These are phyloP conservation scores for Halcyon senegalensis DNA, from an alignment of 2,113 vertebrate genomes.

Conservation along the genomic window DNA sequence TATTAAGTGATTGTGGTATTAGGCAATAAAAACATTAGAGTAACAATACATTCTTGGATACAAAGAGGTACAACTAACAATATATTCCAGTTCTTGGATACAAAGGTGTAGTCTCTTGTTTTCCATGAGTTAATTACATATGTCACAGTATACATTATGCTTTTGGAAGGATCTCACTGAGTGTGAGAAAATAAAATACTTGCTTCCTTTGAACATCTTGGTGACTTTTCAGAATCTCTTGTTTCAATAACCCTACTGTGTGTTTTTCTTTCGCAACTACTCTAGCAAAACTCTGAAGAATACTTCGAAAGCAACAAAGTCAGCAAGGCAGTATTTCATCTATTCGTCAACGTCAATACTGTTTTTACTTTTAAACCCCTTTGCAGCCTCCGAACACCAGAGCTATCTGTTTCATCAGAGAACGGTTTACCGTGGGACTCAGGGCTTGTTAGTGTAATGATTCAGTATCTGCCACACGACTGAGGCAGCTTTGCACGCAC, in stretches of 20 bases:
- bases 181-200: not conserved
- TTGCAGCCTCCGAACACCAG: not conserved
- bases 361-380: conserved; percentile 9
- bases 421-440: not conserved
- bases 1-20: not conserved
- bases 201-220: conserved; percentile 12
- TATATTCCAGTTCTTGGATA: not conserved
- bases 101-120: not conserved
- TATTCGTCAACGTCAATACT: conserved; percentile 28
- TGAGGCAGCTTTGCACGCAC: not conserved
- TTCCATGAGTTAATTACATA: not conserved
- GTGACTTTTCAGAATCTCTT: conserved; percentile 10
- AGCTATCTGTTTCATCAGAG: conserved; percentile 28
- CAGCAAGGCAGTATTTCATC: conserved; percentile 47
- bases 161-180: not conserved
- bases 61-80: not conserved
- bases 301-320: conserved; percentile 57
- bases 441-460: conserved; percentile 14
- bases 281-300: conserved; percentile 32
- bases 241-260: not conserved
- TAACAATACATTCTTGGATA: not conserved
- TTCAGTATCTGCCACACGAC: not conserved
- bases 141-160: not conserved
- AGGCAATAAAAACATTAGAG: not conserved
- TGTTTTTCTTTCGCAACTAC: not conserved